Percentiles rank a stretch among this genome's conserved stretches.
Evolutionary conservation across 2,888 invertebrate species (phyloP).

Genomic region (Chrysolina americana): DNA sequence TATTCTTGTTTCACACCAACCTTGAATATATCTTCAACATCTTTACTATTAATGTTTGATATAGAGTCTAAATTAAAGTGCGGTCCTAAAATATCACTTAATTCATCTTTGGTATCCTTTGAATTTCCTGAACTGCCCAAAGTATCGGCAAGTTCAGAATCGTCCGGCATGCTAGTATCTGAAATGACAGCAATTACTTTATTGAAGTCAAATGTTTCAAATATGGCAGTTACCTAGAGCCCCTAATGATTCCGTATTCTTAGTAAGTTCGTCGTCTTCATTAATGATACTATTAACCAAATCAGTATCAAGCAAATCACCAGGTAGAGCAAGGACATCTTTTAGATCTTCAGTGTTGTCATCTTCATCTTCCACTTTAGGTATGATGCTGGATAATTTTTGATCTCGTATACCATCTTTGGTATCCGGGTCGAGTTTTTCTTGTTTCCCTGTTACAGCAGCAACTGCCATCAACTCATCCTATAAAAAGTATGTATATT

Average conservation of each 20-base stretch:
- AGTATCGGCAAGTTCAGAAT: constrained; percentile 65
- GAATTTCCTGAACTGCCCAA: constrained; percentile 67
- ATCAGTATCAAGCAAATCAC: constrained; percentile 78
- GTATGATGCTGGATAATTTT: constrained; percentile 36
- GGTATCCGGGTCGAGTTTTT: constrained; percentile 57
- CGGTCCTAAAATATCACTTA: constrained; percentile 78
- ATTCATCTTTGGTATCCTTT: constrained; percentile 79
- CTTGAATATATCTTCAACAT: constrained; percentile 93
- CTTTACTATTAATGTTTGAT: constrained; percentile 91
- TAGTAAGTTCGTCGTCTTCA: constrained; percentile 73
- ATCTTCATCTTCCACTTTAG: constrained; percentile 63
- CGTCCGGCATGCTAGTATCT: constrained; percentile 67
- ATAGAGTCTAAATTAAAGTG: constrained; percentile 85
- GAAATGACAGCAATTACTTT: constrained; percentile 38
- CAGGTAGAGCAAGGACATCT: constrained; percentile 77
- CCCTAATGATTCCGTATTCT: constrained; percentile 71
- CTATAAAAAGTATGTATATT: constrained; percentile 59
- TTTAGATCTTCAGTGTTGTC: constrained; percentile 77
- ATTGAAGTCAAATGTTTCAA: neutral
- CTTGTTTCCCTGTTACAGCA: constrained; percentile 78
- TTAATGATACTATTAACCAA: constrained; percentile 80
- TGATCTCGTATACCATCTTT: constrained; percentile 45
- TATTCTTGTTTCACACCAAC: constrained; percentile 50
- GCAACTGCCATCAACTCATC: constrained; percentile 82
- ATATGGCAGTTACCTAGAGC: constrained; percentile 64